Evolutionary conservation across 2,797 vertebrate genomes (phyloP), one percentile per base, ranked within the genome.

Genomic region (Rousettus madagascariensis): DNA sequence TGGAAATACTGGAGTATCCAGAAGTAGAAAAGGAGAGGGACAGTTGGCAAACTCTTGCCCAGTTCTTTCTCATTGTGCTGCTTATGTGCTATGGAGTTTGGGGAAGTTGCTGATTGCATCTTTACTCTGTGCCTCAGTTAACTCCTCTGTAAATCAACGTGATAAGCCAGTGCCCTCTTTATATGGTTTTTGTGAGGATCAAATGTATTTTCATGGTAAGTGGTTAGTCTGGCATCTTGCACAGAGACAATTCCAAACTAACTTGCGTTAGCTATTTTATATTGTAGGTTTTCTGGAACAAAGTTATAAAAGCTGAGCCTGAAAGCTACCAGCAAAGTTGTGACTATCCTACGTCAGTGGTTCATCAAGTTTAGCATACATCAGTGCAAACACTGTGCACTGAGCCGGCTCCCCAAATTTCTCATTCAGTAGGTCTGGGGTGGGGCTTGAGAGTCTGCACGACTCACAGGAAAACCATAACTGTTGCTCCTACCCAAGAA

Each of bases 61-160:
- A 1, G 24, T 8, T 77, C 17, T 0, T 82, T 15, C 17, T 88
- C 8, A 4, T 24, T 7, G 3, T 1, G 19, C 49, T 10, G n/a
- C 13, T 22, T 6, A 3, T 0, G 0, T 7, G 38, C 55, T 26
- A 0, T 6, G 53, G n/a, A 36, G 13, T 41, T 4, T 5, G 7
- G 17, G 33, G 15, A 90, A 30, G 38, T 0, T 38, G 26, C 69
- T 65, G 51, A 9, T 11, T 0, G 15, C n/a, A 2, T 33, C 33
- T 33, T 33, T 4, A 30, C 61, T 38, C 68, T 30, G 43, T 20
- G 9, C 26, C n/a, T 79, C 51, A 6, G n/a, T 36, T 28, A 68
- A 90, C 16, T 41, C 38, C 26, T 49, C 17, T 74, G 0, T 78
- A 72, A 43, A 36, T 43, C 63, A 82, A 46, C 41, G 9, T 36